Conservation (phyloP, 2,888 invertebrate species). For the Leptinotarsa rubiginosa region DNA sequence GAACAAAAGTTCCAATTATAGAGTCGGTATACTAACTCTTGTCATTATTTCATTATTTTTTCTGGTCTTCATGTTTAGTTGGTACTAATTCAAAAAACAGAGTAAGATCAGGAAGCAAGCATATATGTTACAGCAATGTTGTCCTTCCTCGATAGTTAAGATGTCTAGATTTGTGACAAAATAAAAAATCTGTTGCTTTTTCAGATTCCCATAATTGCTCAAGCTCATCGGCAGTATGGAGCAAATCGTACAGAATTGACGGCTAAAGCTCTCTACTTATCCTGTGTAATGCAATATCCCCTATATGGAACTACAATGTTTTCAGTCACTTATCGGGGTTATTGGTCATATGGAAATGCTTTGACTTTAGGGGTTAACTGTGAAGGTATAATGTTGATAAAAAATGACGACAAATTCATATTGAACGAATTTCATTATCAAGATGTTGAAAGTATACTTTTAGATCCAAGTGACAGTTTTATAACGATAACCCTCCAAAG, state of each 20-base stretch:
- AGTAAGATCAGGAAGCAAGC: too few species aligned
- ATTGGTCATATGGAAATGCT: slow-evolving; percentile 87
- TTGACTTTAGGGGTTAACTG: slow-evolving; percentile 88
- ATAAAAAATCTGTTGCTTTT: slow-evolving; percentile 51
- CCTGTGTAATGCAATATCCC: slow-evolving; percentile 97
- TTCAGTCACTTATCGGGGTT: slow-evolving; percentile 91
- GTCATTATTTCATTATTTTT: too few species aligned
- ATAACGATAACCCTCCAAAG: slow-evolving; percentile 89
- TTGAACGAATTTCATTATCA: slow-evolving; percentile 90
- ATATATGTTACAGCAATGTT: too few species aligned
- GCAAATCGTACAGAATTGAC: slow-evolving; percentile 91
- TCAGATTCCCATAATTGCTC: slow-evolving; percentile 83
- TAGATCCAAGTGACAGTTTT: slow-evolving; percentile 93
- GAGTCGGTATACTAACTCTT: too few species aligned
- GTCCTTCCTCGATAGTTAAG: too few species aligned
- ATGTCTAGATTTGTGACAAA: background rate
- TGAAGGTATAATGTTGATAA: slow-evolving; percentile 91
- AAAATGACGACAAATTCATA: slow-evolving; percentile 91
- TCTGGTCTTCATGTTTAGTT: too few species aligned
- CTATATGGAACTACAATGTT: slow-evolving; percentile 70
- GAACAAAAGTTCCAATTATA: too few species aligned
- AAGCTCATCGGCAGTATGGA: slow-evolving; percentile 91
- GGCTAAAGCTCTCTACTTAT: slow-evolving; percentile 92
- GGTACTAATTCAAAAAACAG: too few species aligned
- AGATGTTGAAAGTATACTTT: slow-evolving; percentile 88